Evolutionary conservation across 2,797 vertebrate species (phyloP), one percentile per base, ranked within the genome.

Genomic region (Argentina silus): DNA sequence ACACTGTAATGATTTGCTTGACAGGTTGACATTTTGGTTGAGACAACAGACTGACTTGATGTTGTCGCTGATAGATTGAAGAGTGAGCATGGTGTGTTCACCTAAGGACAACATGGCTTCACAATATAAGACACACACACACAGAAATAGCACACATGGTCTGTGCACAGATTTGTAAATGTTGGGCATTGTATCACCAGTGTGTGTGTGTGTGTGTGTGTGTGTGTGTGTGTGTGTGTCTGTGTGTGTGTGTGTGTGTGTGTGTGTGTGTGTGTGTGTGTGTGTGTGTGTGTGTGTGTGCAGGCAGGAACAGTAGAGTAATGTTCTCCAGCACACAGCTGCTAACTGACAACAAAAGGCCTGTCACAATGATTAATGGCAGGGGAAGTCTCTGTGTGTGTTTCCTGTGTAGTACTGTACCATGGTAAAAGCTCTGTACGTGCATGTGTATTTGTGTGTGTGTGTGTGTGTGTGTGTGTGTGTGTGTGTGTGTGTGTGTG

Each of bases 331-430:
- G 83, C 76, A 73, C 77, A 84, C 85, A 87, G 77, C 86, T 84
- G 86, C 86, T 89, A 77, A 85, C 71, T 86, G 85, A 87, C 88
- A 89, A 88, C 87, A 86, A 91, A 88, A 87, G 82, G 78, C 82
- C 83, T 83, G 89, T 86, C 88, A 81, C 48, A 70, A 78, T 90
- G 91, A 92, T 90, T 89, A 90, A 90, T 88, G 88, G 85, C 70
- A 14, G 44, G 77, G 83, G 79, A 88, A 83, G 79, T 69, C 75
- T 81, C 75, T 73, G 85, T 65, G 73, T 27, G 7, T 72, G 76
- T 77, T 84, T 88, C 79, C 81, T 83, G 51, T 48, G 72, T 56
- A 70, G 69, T 2, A 27, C 80, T 73, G 82, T 74, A 67, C 78
- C 68, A 4, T 64, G 72, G 50, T 67, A 74, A 74, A 67, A 23